Percentiles rank a stretch among this genome's conserved stretches.
Conservation (phyloP, 2,888 invertebrate species). For the Beris morrisii region DNA sequence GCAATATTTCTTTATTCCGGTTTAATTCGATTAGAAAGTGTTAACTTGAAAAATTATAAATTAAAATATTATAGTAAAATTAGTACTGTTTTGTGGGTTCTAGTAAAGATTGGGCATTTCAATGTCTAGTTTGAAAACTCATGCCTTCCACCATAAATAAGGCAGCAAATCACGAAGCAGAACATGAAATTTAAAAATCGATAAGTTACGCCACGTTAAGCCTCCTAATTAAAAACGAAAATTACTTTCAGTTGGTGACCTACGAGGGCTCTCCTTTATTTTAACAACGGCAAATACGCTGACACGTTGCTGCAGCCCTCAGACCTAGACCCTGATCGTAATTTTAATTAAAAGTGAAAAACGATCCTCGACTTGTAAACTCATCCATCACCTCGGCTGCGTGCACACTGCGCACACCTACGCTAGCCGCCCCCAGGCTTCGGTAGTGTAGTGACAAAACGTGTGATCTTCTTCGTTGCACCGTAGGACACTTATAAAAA, state of each 20-base stretch:
- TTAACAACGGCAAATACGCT: slow-evolving; percentile 7
- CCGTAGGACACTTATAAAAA: slow-evolving; percentile 1
- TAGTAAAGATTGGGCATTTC: too few species aligned
- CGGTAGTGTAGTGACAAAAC: slow-evolving; percentile 16
- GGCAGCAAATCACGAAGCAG: too few species aligned
- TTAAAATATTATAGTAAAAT: too few species aligned
- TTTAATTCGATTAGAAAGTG: too few species aligned
- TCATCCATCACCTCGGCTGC: slow-evolving; percentile 28
- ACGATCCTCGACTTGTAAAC: slow-evolving; percentile 23
- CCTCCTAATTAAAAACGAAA: slow-evolving; percentile 21
- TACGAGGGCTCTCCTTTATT: slow-evolving; percentile 12
- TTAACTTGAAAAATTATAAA: too few species aligned
- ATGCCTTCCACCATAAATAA: too few species aligned
- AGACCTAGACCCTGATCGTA: not conserved
- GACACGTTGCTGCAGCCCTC: slow-evolving; percentile 11
- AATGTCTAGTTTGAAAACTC: too few species aligned
- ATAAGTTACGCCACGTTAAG: too few species aligned
- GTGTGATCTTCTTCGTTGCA: slow-evolving; percentile 18
- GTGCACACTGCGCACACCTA: slow-evolving; percentile 21
- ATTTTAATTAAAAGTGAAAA: slow-evolving; percentile 32
- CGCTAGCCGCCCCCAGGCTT: slow-evolving; percentile 1
- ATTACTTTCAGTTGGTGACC: slow-evolving; percentile 19
- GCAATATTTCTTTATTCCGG: too few species aligned
- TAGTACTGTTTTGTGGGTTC: too few species aligned
- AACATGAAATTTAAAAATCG: too few species aligned